phyloP scores from a whole-genome alignment of 2,113 vertebrate genomes.

The Anolis sagrei region DNA sequence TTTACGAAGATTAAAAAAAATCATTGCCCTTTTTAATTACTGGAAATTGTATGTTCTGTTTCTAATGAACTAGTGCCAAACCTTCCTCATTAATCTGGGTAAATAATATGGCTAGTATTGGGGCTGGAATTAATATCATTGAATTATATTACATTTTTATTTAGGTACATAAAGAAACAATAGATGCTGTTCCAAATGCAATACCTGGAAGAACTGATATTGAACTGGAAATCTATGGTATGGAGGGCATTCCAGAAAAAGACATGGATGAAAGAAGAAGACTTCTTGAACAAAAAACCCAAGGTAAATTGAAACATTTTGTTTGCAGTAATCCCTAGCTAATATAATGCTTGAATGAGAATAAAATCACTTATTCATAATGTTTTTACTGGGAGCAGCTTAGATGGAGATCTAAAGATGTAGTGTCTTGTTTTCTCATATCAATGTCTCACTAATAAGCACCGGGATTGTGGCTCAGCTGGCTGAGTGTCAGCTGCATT shows the following conservation, averaged over 20 bases:
- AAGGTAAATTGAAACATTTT: constrained; percentile 79
- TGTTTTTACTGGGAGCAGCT: neutral
- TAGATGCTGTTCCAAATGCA: constrained; percentile 97
- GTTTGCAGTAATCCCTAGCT: neutral
- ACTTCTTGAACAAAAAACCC: constrained; percentile 95
- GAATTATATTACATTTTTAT: neutral
- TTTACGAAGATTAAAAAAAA: no score
- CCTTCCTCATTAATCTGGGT: no score
- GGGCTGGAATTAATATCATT: neutral
- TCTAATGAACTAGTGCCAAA: no score
- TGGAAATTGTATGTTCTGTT: no score
- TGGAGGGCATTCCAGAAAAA: constrained; percentile 99
- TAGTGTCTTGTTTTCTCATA: neutral
- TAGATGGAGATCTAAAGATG: neutral
- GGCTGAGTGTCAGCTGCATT: no score
- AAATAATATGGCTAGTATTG: no score
- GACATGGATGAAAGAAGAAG: constrained; percentile 96
- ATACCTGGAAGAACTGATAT: constrained; percentile 98
- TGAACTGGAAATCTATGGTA: constrained; percentile 98
- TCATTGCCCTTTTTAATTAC: no score
- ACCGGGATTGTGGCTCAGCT: no score
- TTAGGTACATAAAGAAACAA: constrained; percentile 98
- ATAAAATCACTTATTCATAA: neutral
- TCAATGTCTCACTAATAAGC: no score
- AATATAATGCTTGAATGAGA: neutral